Percentiles rank a stretch among this genome's conserved stretches.
phyloP scores from a whole-genome alignment of 2,797 vertebrate genomes.

The Pseudomugil gertrudae region DNA sequence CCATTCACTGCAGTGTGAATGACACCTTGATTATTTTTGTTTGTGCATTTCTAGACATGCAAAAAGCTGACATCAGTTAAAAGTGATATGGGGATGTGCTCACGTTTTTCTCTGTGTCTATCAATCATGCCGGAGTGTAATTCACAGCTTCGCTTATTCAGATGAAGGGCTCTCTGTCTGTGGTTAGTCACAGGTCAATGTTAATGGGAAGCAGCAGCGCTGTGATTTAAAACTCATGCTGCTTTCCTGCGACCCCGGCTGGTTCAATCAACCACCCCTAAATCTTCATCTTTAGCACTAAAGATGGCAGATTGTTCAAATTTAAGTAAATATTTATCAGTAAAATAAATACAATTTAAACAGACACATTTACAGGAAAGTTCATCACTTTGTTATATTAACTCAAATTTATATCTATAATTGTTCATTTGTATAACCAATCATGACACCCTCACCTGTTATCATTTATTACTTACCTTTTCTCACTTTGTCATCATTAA shows the following conservation, averaged over 20 bases:
- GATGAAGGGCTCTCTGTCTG: slow-evolving; percentile 44
- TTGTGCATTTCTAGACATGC: slow-evolving; percentile 9
- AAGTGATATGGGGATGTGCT: slow-evolving; percentile 34
- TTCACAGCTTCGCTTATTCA: slow-evolving; percentile 43
- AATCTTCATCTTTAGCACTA: slow-evolving; percentile 32
- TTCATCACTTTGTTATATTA: neutral
- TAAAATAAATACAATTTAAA: neutral
- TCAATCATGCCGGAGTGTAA: slow-evolving; percentile 68
- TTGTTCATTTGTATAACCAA: neutral
- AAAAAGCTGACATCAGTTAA: slow-evolving; percentile 12
- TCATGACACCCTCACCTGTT: neutral
- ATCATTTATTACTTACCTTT: neutral
- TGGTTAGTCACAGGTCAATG: slow-evolving; percentile 63
- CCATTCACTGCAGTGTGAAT: slow-evolving; percentile 30
- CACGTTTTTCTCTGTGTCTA: slow-evolving; percentile 37
- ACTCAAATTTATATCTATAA: neutral
- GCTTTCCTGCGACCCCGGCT: slow-evolving; percentile 33
- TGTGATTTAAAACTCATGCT: slow-evolving; percentile 50
- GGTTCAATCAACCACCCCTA: slow-evolving; percentile 16
- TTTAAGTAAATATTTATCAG: no score
- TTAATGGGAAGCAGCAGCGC: slow-evolving; percentile 76
- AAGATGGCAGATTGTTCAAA: slow-evolving; percentile 16
- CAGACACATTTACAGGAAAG: neutral
- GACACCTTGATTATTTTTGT: slow-evolving; percentile 5
- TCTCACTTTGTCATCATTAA: neutral